Percentiles rank a stretch among this genome's conserved stretches.
These are phyloP conservation scores for Cepaea hortensis DNA, from an alignment of 2,888 invertebrate genomes.

Conservation along the genomic window DNA sequence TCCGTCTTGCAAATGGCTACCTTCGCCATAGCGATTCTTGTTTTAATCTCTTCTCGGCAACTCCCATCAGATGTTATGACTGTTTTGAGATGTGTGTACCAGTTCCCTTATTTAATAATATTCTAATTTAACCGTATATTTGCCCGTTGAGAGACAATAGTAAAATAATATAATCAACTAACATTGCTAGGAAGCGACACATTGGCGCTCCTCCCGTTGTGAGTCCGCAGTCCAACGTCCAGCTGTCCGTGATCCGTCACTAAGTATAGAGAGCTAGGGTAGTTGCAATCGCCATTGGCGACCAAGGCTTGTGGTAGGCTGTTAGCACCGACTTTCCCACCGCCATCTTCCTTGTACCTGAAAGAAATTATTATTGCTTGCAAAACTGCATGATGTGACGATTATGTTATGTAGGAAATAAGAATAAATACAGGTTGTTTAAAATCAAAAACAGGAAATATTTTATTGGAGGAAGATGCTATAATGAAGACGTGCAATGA, in stretches of 20 bases:
- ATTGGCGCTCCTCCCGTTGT: constrained; percentile 27
- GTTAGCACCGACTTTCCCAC: constrained; percentile 25
- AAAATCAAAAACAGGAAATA: too few relatives aligned
- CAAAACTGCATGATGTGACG: neutral
- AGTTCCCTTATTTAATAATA: too few relatives aligned
- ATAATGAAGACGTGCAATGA: too few relatives aligned
- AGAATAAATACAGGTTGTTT: too few relatives aligned
- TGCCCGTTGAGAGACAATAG: neutral
- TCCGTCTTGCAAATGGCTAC: too few relatives aligned
- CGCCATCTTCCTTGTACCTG: constrained; percentile 42
- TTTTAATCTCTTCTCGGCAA: too few relatives aligned
- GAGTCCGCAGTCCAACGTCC: constrained; percentile 56
- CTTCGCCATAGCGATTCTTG: too few relatives aligned
- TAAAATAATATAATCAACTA: neutral
- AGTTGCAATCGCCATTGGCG: constrained; percentile 65
- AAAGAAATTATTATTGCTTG: neutral
- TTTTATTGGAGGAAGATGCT: too few relatives aligned
- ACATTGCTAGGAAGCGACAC: constrained; percentile 48
- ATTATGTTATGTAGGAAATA: too few relatives aligned
- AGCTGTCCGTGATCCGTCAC: constrained; percentile 53
- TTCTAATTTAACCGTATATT: too few relatives aligned
- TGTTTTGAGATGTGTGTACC: too few relatives aligned
- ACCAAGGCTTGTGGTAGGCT: constrained; percentile 56
- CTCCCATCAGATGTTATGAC: too few relatives aligned
- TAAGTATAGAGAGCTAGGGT: constrained; percentile 59